These are phyloP conservation scores for Melieria crassipennis DNA, from an alignment of 2,888 invertebrate species.

Conservation along the genomic window DNA sequence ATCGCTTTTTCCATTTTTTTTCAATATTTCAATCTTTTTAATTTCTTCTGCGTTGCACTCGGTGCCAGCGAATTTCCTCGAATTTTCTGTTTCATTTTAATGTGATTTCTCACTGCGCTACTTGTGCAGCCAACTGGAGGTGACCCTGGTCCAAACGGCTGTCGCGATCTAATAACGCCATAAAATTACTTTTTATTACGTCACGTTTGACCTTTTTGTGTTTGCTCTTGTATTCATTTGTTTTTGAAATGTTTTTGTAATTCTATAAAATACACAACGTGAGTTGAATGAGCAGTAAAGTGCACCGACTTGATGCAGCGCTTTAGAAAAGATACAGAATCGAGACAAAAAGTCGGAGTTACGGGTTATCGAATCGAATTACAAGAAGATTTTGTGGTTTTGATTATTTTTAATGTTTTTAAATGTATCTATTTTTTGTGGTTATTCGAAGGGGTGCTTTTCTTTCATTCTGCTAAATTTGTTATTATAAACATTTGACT, in stretches of 20 bases:
- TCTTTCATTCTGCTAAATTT: too few species aligned
- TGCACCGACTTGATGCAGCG: background rate
- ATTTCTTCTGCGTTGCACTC: background rate
- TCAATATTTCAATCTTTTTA: background rate
- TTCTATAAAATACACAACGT: slow-evolving; percentile 25
- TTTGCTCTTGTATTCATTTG: background rate
- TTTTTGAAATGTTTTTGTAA: slow-evolving; percentile 12
- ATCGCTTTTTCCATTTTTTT: background rate
- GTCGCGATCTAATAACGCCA: slow-evolving; percentile 17
- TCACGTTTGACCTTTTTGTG: slow-evolving; percentile 25
- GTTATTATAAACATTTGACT: too few species aligned
- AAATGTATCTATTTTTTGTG: too few species aligned
- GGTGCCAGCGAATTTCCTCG: background rate
- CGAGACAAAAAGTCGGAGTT: too few species aligned
- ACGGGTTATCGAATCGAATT: too few species aligned
- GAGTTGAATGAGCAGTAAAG: slow-evolving; percentile 1
- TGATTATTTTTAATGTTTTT: too few species aligned
- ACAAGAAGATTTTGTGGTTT: too few species aligned
- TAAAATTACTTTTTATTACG: slow-evolving; percentile 32
- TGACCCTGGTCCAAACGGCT: slow-evolving; percentile 21
- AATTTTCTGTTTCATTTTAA: slow-evolving; percentile 1
- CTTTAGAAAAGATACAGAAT: too few species aligned
- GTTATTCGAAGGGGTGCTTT: too few species aligned
- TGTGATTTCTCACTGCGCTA: background rate
- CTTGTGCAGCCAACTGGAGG: too few species aligned